phyloP scores from a whole-genome alignment of 1,140 invertebrate genomes.

The Drosophila neocordata region DNA sequence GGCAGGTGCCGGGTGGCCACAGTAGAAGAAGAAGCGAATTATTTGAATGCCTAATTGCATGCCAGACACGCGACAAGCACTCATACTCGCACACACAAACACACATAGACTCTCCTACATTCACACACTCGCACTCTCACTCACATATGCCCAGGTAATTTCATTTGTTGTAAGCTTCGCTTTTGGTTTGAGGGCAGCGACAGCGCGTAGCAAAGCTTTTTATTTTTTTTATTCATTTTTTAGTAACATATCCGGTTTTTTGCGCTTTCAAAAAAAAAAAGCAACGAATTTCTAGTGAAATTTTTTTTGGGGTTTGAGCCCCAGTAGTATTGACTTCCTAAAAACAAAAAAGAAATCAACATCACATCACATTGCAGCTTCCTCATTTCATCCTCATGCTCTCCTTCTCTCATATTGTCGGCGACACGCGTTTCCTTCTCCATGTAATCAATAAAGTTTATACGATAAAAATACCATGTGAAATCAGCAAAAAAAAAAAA shows the following conservation, averaged over 20 bases:
- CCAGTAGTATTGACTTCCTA: conserved; percentile 13
- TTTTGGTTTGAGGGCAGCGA: conserved; percentile 42
- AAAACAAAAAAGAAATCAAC: conserved; percentile 19
- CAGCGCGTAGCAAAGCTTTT: conserved; percentile 32
- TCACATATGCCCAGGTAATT: conserved; percentile 54
- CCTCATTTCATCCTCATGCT: conserved; percentile 27
- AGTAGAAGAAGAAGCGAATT: conserved; percentile 40
- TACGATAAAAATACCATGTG: conserved; percentile 37
- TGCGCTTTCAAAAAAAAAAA: conserved; percentile 68
- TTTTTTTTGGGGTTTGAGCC: conserved; percentile 39
- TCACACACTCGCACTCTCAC: conserved; percentile 25
- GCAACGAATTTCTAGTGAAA: conserved; percentile 66
- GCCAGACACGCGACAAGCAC: conserved; percentile 74
- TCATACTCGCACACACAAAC: conserved; percentile 34
- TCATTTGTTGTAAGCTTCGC: conserved; percentile 60
- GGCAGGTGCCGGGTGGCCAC: conserved; percentile 25
- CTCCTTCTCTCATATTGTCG: conserved; percentile 33
- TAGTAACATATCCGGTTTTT: conserved; percentile 76
- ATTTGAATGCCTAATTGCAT: conserved; percentile 77
- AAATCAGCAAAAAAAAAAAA: conserved; percentile 41
- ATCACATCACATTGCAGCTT: conserved; percentile 32
- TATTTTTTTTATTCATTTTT: conserved; percentile 38
- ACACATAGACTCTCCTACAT: conserved; percentile 27
- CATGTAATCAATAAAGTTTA: conserved; percentile 71
- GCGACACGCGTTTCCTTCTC: conserved; percentile 61